phyloP scores from a whole-genome alignment of 92 coral and sea anemone species.

The Heliopora coerulea region DNA sequence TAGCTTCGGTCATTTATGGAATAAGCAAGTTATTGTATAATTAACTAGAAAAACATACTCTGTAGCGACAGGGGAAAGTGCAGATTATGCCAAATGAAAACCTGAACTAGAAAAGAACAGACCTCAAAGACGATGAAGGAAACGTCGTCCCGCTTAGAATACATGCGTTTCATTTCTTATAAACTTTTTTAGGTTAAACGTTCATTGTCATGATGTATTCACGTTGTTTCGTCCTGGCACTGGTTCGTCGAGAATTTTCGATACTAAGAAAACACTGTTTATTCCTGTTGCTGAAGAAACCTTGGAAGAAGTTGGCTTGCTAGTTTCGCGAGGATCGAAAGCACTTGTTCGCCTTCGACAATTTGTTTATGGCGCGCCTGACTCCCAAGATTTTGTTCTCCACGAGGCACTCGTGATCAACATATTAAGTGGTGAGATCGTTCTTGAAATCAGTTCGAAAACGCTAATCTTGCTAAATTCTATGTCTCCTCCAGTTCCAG shows the following conservation, averaged over 20 bases:
- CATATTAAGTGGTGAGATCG: slow-evolving; percentile 3
- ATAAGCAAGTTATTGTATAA: no score
- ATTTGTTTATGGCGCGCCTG: slow-evolving; percentile 35
- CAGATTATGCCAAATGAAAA: no score
- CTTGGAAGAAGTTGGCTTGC: slow-evolving; percentile 72
- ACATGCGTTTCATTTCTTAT: no score
- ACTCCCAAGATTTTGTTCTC: slow-evolving; percentile 41
- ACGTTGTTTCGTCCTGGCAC: slow-evolving; percentile 51
- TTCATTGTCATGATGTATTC: slow-evolving; percentile 65
- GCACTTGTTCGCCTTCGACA: slow-evolving; percentile 67
- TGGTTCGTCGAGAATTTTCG: slow-evolving; percentile 38
- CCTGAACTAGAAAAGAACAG: no score
- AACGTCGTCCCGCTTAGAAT: no score
- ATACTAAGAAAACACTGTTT: slow-evolving; percentile 42
- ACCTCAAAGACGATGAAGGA: no score
- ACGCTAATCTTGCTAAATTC: slow-evolving; percentile 54
- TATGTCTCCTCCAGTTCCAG: slow-evolving; percentile 60
- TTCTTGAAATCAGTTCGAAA: slow-evolving; percentile 57
- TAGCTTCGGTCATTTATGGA: no score
- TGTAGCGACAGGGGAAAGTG: no score
- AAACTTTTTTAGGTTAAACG: slow-evolving; percentile 68
- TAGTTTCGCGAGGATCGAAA: slow-evolving; percentile 70
- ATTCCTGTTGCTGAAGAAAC: slow-evolving; percentile 67
- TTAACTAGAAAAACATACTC: no score
- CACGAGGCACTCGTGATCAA: slow-evolving; percentile 74